Evolutionary conservation across 2,888 invertebrate species (phyloP).

Genomic region (Eudemis profundana): DNA sequence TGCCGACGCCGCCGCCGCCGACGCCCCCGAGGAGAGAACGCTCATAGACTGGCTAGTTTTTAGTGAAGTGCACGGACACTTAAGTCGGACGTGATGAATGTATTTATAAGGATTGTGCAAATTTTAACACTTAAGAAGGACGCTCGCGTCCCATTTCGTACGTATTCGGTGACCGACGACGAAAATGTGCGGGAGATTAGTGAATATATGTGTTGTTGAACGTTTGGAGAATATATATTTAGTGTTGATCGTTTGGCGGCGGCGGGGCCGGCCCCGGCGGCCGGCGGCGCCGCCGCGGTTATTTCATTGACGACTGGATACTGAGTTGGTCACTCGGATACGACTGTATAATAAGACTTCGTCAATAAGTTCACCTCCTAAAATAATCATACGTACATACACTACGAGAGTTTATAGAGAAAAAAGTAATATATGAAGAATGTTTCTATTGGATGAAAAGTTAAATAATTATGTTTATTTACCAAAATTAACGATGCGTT

Average conservation of each 20-base stretch:
- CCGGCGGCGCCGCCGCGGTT: conserved; percentile 60
- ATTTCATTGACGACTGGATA: conserved; percentile 75
- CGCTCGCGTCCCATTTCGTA: conserved; percentile 54
- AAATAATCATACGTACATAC: conserved; percentile 74
- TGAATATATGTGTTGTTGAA: conserved; percentile 85
- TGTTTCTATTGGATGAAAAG: conserved; percentile 80
- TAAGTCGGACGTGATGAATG: conserved; percentile 68
- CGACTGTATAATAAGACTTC: conserved; percentile 74
- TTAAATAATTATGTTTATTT: conserved; percentile 80
- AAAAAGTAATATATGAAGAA: conserved; percentile 81
- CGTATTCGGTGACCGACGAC: conserved; percentile 79
- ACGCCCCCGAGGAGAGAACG: conserved; percentile 74
- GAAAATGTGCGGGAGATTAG: conserved; percentile 75
- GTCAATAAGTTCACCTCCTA: conserved; percentile 76
- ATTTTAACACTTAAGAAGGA: conserved; percentile 59
- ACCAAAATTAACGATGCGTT: conserved; percentile 77
- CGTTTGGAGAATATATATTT: conserved; percentile 82
- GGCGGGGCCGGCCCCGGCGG: conserved; percentile 49
- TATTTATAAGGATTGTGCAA: conserved; percentile 62
- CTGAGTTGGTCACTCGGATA: conserved; percentile 80
- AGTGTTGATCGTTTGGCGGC: conserved; percentile 73
- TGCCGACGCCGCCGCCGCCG: conserved; percentile 43
- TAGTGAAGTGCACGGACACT: conserved; percentile 81
- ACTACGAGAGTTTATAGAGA: conserved; percentile 78
- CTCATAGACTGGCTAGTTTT: conserved; percentile 83